Percentiles rank a stretch among this genome's conserved stretches.
These are phyloP conservation scores for Chrysina gloriosa DNA, from an alignment of 2,888 invertebrate genomes.

Conservation along the genomic window DNA sequence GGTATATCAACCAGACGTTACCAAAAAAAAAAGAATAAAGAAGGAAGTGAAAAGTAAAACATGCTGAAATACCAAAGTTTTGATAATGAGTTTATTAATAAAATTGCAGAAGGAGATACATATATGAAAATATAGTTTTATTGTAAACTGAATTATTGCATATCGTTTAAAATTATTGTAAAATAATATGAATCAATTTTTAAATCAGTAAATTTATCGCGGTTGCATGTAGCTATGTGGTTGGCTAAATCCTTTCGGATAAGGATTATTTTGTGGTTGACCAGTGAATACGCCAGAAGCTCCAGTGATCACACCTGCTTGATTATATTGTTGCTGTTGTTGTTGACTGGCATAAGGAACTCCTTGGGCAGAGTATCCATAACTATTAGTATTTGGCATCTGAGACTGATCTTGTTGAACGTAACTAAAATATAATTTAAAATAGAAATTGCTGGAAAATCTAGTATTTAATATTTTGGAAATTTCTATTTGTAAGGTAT, in stretches of 20 bases:
- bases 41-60: neutral
- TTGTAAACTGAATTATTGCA: conserved; percentile 21
- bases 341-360: conserved; percentile 55
- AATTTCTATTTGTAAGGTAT: too few species aligned
- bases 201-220: conserved; percentile 47
- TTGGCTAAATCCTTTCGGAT: conserved; percentile 60
- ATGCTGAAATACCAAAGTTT: conserved; percentile 1
- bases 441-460: too few species aligned
- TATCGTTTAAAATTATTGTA: neutral
- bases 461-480: too few species aligned
- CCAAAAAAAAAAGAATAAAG: neutral
- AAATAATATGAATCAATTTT: neutral
- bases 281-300: conserved; percentile 49
- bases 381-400: conserved; percentile 57
- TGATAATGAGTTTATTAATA: conserved; percentile 25
- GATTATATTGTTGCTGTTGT: conserved; percentile 52
- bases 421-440: conserved; percentile 35
- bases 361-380: conserved; percentile 56
- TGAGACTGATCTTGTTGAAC: conserved; percentile 55
- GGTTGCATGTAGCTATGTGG: conserved; percentile 60
- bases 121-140: conserved; percentile 29
- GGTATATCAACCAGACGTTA: too few species aligned
- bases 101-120: conserved; percentile 26
- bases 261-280: conserved; percentile 59
- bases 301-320: conserved; percentile 39